phyloP scores from a whole-genome alignment of 2,113 vertebrate species.

The Ginglymostoma cirratum region DNA sequence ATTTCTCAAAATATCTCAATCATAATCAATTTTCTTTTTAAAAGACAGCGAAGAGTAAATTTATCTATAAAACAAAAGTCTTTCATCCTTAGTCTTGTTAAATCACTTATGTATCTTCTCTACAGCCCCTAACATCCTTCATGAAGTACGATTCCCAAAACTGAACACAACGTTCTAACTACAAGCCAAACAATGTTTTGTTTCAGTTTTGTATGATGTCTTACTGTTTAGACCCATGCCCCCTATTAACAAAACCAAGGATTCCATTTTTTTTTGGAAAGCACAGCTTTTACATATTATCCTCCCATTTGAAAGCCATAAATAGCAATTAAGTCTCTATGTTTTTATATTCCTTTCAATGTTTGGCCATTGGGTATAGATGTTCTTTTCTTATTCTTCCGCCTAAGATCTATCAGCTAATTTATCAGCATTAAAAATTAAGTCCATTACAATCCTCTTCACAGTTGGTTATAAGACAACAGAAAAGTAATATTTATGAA shows the following conservation, averaged over 20 bases:
- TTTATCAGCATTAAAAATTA: neutral
- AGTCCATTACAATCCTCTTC: neutral
- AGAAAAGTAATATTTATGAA: too few relatives aligned
- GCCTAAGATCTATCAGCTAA: neutral
- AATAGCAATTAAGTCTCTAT: neutral
- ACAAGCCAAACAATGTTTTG: neutral
- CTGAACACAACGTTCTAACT: neutral
- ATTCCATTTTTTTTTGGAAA: neutral
- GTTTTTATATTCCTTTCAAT: neutral
- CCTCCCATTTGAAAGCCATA: neutral
- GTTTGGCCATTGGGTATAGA: neutral
- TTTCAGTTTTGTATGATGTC: neutral
- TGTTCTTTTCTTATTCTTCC: neutral
- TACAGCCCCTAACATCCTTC: neutral
- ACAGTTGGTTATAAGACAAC: too few relatives aligned
- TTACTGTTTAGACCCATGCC: neutral
- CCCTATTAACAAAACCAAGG: neutral
- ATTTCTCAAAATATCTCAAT: neutral
- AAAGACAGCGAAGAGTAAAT: neutral
- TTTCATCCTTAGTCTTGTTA: neutral
- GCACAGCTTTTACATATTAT: neutral
- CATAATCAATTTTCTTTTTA: neutral
- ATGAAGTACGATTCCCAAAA: neutral
- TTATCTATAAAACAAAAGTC: neutral
- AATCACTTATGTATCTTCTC: neutral